phyloP scores from a whole-genome alignment of 2,113 vertebrate genomes.

The Tragelaphus strepsiceros region DNA sequence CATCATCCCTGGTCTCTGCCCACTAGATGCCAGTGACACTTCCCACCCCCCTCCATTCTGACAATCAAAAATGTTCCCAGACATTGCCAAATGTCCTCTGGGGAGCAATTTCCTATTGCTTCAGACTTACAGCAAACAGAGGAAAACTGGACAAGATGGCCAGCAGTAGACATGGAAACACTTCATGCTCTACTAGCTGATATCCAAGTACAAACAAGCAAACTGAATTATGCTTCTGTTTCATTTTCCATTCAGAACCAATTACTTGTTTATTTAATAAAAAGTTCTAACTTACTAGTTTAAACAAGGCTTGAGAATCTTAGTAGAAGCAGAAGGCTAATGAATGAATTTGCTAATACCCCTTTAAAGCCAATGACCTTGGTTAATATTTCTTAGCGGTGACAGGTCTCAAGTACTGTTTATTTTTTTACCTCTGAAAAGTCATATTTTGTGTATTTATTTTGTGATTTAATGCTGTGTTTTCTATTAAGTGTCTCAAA shows the following conservation, averaged over 20 bases:
- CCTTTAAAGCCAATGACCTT: background rate
- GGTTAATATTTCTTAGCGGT: background rate
- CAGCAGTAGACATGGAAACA: background rate
- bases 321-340: background rate
- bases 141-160: background rate
- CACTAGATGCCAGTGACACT: background rate
- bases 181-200: background rate
- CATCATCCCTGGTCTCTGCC: background rate
- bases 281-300: background rate
- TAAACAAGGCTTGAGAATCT: background rate
- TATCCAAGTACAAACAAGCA: background rate
- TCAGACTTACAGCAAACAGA: background rate
- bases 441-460: background rate
- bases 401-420: background rate
- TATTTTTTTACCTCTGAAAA: slow-evolving; percentile 7
- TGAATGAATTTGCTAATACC: background rate
- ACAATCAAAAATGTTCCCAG: background rate
- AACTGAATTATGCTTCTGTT: background rate
- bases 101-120: background rate
- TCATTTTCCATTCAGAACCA: background rate
- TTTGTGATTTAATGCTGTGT: background rate
- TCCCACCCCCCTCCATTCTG: background rate
- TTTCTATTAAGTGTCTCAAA: slow-evolving; percentile 15
- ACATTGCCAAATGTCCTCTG: background rate
- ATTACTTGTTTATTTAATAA: background rate